Base-by-base conservation (phyloP, 2,888 invertebrate species). In the Sarcophaga variegata region DNA sequence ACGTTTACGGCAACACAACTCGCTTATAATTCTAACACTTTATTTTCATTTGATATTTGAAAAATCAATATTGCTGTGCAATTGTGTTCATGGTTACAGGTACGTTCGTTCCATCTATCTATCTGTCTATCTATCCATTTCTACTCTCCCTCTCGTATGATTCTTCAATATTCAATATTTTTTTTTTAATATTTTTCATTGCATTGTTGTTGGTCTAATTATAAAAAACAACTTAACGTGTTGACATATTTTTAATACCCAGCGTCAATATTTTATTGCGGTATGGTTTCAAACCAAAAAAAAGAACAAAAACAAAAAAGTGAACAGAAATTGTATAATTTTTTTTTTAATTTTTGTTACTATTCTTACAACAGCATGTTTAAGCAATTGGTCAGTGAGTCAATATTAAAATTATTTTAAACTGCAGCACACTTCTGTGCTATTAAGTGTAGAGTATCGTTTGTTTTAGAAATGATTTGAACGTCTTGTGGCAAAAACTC, bases 51-150 rank as follows among this genome's bases (percentile, higher is more conserved):
- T 91, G 70, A 67, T 85, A 89, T 88, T 92, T 89, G 91, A 92
- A 90, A 92, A 91, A 91, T 92, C 92, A 91, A 92, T 92, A 90
- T 89, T 91, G 89, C 90, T 88, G 88, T 92, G 92, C 89, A 89
- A 91, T 90, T 92, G 92, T 91, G 90, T 92, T 92, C 92, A 92
- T 89, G 92, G 92, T 88, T 92, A 90, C 89, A 92, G 92, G 92
- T 92, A 91, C 20, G 76, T 78, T 20, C 20, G 3, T 20, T 83
- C 54, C 49, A 66, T 66, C 69, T 49, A 71, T 6, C 47, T 76
- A 76, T 22, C 17, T 45, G n/a, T 11, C 14, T 47, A 11, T 14
- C 17, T 17, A 67, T 4, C 20, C 11, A 10, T 45, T 11, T 4
- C 10, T 4, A 8, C 2, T 49, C 27, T n/a, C 2, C 8, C 60